A percentile compares a stretch with the other conserved stretches of the same genome.
Evolutionary conservation across 37 sponge, comb jelly and placozoan species (phyloP).

Genomic region (Beroe forskalii): DNA sequence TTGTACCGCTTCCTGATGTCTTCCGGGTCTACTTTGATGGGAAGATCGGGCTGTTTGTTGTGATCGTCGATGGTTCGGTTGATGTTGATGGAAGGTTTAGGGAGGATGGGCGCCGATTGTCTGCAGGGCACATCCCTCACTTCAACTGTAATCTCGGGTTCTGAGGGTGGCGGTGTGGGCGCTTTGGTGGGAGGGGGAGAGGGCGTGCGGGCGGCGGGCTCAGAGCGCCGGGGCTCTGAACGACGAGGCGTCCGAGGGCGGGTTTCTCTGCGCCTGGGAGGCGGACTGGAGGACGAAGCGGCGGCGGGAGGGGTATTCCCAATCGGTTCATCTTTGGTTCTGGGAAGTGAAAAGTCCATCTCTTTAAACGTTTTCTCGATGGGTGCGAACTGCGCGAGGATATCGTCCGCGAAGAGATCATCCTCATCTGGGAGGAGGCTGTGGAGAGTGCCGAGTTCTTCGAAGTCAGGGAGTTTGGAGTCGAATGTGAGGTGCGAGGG

Average conservation of each 20-base stretch:
- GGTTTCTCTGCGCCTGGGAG: background rate
- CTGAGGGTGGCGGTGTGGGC: background rate
- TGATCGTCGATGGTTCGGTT: slow-evolving; percentile 12
- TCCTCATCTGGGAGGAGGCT: slow-evolving; percentile 30
- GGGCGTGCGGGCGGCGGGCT: background rate
- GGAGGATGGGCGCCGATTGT: background rate
- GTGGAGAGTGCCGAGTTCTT: background rate
- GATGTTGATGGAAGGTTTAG: slow-evolving; percentile 30
- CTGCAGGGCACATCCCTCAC: slow-evolving; percentile 15
- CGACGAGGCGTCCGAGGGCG: background rate
- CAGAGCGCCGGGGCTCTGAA: background rate
- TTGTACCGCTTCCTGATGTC: background rate
- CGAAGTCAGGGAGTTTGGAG: background rate
- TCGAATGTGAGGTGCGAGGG: background rate
- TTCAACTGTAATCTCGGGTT: background rate
- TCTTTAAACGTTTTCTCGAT: slow-evolving; percentile 11
- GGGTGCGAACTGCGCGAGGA: slow-evolving; percentile 63
- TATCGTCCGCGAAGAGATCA: slow-evolving; percentile 29
- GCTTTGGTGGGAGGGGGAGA: background rate
- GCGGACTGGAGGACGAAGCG: background rate
- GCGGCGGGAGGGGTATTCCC: background rate
- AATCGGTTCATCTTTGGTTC: background rate
- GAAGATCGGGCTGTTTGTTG: slow-evolving; percentile 20
- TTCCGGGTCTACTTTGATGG: slow-evolving; percentile 52
- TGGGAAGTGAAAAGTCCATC: background rate